Evolutionary conservation across 2,113 vertebrate genomes (phyloP).

Genomic region (Emydocephalus ijimae): DNA sequence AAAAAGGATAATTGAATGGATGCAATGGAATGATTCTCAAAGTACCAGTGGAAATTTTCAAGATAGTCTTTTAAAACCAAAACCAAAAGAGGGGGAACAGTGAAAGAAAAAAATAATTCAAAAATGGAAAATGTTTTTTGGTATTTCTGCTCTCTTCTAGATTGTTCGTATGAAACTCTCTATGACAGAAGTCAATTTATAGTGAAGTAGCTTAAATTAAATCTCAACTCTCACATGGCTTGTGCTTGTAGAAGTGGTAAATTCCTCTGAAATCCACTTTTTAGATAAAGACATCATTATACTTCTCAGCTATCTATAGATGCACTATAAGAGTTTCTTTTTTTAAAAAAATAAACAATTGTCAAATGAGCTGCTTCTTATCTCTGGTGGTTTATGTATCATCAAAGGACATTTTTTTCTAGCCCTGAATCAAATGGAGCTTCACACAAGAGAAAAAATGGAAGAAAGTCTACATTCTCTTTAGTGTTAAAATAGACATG

Average conservation of each 20-base stretch:
- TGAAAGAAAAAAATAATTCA: neutral
- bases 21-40: neutral
- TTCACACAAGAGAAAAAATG: constrained; percentile 5
- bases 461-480: neutral
- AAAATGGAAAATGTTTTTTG: neutral
- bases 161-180: neutral
- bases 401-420: neutral
- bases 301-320: neutral
- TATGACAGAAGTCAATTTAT: neutral
- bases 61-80: neutral
- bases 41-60: constrained; percentile 6
- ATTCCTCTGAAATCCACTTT: constrained; percentile 10
- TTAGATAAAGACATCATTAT: neutral
- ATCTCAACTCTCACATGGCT: neutral
- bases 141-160: neutral
- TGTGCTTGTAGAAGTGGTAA: neutral
- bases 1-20: constrained; percentile 4
- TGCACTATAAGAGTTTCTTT: neutral
- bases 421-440: neutral
- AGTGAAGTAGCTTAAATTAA: neutral
- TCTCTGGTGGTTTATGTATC: constrained; percentile 20
- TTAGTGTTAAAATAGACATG: neutral
- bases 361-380: neutral
- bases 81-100: neutral
- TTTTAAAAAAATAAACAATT: neutral